Base-by-base conservation (phyloP, 92 coral and sea anemone genomes). In the Porites rus region DNA sequence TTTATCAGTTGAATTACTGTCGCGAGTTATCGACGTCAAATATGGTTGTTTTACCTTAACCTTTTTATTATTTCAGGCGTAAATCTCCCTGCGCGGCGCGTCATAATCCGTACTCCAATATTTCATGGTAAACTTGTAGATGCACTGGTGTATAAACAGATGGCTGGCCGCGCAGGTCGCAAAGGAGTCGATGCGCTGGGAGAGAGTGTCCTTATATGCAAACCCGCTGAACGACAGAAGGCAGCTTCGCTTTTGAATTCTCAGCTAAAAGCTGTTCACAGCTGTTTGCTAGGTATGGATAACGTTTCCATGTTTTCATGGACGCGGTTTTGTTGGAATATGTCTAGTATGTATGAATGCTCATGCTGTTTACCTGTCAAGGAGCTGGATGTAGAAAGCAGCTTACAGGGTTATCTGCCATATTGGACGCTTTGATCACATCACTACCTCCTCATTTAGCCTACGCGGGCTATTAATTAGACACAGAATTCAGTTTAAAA, bases 121-220 rank as follows among this genome's bases (percentile, higher is more conserved):
- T 97, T 97, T 83, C 94, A 95, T 69, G 99, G 99, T 22, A 93
- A 92, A 84, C 76, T 93, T 51, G 89, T 97, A 62, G 99, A 97
- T 71, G 92, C 96, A 11, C 84, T 97, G 77, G 94, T 97, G 70
- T 97, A 97, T 86, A 97, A 97, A 91, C 99, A 97, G 82, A 97
- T 97, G 99, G 98, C 99, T 10, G 99, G 99, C 43, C 97, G 99
- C 70, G 99, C 99, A 6, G 99, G 99, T 4, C 95, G 99, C 58
- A 97, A 97, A 85, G 99, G 99, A 5, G 99, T 97, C 18, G 99
- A 97, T 75, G 94, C 96, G 17, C 93, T 78, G 68, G 99, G 99
- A 64, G 99, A 97, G 90, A 97, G 99, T 70, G 85, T 97, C 14
- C 72, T 97, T 82, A 92, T 97, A 12, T 97, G 99, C 71, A 97